These are phyloP conservation scores for Eufriesea mexicana DNA, from an alignment of 1,140 invertebrate species.

Conservation along the genomic window DNA sequence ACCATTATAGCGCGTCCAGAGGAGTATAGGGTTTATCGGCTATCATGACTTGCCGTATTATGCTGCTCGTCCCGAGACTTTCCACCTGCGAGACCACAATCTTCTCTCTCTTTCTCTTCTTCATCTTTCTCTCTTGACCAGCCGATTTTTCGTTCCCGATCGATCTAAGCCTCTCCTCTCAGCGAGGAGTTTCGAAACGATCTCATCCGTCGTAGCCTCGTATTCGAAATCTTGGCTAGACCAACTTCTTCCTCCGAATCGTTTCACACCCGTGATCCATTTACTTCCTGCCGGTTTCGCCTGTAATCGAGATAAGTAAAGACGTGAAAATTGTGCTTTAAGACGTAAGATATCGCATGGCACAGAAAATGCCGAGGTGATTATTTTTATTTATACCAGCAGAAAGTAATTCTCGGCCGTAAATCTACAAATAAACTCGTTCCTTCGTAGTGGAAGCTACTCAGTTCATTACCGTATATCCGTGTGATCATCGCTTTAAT, in stretches of 20 bases:
- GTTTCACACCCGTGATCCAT: too few species aligned
- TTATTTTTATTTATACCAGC: neutral
- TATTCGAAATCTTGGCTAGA: neutral
- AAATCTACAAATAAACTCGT: neutral
- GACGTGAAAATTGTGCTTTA: too few species aligned
- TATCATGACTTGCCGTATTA: slow-evolving; percentile 63
- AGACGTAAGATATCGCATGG: too few species aligned
- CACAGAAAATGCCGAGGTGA: neutral
- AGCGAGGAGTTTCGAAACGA: neutral
- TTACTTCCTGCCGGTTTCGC: too few species aligned
- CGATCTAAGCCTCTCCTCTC: neutral
- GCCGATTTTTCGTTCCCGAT: slow-evolving; percentile 11
- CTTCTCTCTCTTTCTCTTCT: neutral
- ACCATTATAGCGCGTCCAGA: slow-evolving; percentile 51
- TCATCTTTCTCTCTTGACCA: neutral
- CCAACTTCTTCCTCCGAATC: too few species aligned
- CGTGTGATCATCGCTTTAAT: slow-evolving; percentile 12
- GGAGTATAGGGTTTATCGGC: slow-evolving; percentile 59
- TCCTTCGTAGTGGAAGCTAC: neutral
- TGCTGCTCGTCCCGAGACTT: slow-evolving; percentile 37
- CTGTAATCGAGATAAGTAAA: too few species aligned
- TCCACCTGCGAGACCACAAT: slow-evolving; percentile 58
- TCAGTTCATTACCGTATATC: neutral
- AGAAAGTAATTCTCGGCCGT: neutral
- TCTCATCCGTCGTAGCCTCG: neutral